Evolutionary conservation across 30 jellyfish, hydroid and myxozoan genomes (phyloP).

Genomic region (Mastigias papua): DNA sequence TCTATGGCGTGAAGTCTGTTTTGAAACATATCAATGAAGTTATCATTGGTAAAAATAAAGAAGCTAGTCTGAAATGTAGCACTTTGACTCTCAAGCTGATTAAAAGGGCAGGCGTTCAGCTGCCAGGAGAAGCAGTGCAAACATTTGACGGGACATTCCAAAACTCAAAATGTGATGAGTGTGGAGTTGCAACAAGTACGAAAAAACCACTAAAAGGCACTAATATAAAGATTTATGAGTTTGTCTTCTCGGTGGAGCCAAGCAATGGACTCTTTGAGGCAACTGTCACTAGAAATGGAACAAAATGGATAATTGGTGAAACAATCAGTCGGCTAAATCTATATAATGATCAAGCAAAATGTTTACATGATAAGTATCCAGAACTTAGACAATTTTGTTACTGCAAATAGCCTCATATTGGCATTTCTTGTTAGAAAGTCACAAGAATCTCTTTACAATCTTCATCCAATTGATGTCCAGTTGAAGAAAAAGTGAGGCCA

Average conservation of each 20-base stretch:
- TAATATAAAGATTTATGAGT: slow-evolving; percentile 36
- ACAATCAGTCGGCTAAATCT: slow-evolving; percentile 61
- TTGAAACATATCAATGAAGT: slow-evolving; percentile 54
- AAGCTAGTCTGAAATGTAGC: slow-evolving; percentile 31
- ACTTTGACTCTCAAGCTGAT: slow-evolving; percentile 19
- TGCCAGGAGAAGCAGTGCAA: slow-evolving; percentile 62
- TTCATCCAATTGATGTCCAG: no score
- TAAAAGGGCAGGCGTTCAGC: slow-evolving; percentile 45
- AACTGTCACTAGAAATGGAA: slow-evolving; percentile 17
- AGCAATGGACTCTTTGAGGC: slow-evolving; percentile 84
- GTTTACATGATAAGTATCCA: slow-evolving; percentile 61
- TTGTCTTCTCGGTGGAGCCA: slow-evolving; percentile 80
- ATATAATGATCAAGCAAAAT: slow-evolving; percentile 78
- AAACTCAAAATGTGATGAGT: slow-evolving; percentile 68
- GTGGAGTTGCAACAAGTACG: slow-evolving; percentile 48
- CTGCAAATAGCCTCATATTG: no score
- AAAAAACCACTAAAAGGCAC: background rate
- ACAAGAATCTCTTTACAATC: no score
- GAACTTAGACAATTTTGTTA: slow-evolving; percentile 59
- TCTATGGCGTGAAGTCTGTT: slow-evolving; percentile 50
- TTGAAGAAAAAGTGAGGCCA: no score
- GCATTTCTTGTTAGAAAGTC: no score
- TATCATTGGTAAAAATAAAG: slow-evolving; percentile 22
- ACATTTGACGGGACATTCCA: slow-evolving; percentile 30
- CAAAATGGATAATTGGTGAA: background rate